phyloP scores from a whole-genome alignment of 2,888 invertebrate species.

The Nomada fabriciana region DNA sequence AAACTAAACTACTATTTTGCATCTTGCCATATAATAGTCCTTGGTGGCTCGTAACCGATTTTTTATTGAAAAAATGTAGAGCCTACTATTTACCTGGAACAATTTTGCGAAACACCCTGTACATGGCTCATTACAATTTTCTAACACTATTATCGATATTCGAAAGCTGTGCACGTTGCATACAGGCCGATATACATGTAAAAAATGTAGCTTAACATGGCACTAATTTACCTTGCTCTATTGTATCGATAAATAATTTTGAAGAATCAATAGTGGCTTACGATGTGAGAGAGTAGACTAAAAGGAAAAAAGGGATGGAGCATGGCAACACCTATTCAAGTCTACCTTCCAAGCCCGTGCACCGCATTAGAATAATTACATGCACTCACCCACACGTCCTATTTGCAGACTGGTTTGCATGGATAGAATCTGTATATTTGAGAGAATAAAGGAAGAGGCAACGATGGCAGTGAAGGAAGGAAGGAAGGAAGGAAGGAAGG shows the following conservation, averaged over 20 bases:
- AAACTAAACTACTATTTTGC: too few species aligned
- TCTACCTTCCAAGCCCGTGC: slow-evolving; percentile 65
- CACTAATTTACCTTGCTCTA: neutral
- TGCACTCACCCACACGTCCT: slow-evolving; percentile 73
- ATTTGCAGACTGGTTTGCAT: slow-evolving; percentile 46
- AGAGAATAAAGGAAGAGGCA: slow-evolving; percentile 26
- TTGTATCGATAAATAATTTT: slow-evolving; percentile 11
- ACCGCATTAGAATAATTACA: slow-evolving; percentile 79
- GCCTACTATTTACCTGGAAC: too few species aligned
- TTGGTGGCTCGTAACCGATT: too few species aligned
- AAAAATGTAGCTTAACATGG: neutral
- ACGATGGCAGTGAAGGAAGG: neutral
- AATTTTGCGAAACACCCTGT: too few species aligned
- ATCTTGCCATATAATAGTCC: too few species aligned
- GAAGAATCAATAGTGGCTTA: neutral
- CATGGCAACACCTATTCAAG: slow-evolving; percentile 71
- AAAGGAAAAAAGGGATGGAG: neutral
- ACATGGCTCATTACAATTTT: too few species aligned
- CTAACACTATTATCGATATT: too few species aligned
- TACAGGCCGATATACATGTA: too few species aligned
- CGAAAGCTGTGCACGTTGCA: too few species aligned
- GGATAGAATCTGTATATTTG: slow-evolving; percentile 44
- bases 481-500: slow-evolving; percentile 11
- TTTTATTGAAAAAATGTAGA: too few species aligned
- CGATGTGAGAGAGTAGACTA: neutral